Conservation (phyloP, 2,797 vertebrate genomes). For the Sternotherus odoratus region DNA sequence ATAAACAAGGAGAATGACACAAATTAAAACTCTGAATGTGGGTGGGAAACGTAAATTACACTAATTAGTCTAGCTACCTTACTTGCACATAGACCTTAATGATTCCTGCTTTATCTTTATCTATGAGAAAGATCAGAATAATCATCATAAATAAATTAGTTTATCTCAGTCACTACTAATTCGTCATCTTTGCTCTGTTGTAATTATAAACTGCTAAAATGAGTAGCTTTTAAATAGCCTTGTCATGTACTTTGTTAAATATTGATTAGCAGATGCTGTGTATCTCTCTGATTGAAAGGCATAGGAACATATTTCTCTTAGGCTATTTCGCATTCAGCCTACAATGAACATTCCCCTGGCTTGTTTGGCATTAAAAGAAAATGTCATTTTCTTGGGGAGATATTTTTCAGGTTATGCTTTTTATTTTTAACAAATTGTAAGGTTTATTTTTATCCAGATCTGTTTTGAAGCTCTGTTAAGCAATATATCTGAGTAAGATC, state of each 20-base stretch:
- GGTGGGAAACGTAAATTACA: constrained; percentile 15
- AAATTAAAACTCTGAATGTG: neutral
- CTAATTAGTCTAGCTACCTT: constrained; percentile 2
- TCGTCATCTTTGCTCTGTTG: neutral
- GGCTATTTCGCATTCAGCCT: neutral
- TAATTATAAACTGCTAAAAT: constrained; percentile 10
- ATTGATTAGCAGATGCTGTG: neutral
- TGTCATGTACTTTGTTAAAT: neutral
- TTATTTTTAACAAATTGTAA: neutral
- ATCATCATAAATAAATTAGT: constrained; percentile 14
- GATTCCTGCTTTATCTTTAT: constrained; percentile 30
- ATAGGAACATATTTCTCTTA: neutral
- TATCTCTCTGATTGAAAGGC: neutral
- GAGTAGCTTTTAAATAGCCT: neutral
- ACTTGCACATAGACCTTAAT: neutral
- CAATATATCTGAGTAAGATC: neutral
- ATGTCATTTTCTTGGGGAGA: neutral
- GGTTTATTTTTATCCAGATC: neutral
- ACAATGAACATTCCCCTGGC: neutral
- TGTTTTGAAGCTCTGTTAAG: neutral
- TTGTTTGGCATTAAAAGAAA: neutral
- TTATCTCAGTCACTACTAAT: neutral
- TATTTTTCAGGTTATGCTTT: neutral
- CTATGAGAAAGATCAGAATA: neutral
- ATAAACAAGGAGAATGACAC: neutral